A percentile compares a stretch with the other conserved stretches of the same genome.
Evolutionary conservation across 2,797 vertebrate species (phyloP).

Genomic region (Sebastes taczanowskii): DNA sequence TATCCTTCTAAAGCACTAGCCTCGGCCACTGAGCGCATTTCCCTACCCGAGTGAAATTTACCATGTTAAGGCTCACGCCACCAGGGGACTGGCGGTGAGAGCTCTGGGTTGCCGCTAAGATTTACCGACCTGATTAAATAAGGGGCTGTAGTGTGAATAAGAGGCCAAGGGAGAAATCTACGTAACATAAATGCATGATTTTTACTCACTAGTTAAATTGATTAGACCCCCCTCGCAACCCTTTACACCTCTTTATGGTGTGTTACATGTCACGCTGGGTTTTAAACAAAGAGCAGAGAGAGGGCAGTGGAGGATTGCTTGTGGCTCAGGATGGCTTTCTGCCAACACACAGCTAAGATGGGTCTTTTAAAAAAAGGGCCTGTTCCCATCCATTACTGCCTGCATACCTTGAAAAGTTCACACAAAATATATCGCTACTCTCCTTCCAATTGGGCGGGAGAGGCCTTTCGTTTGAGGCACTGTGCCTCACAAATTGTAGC

Average conservation of each 20-base stretch:
- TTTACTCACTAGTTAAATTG: conserved; percentile 68
- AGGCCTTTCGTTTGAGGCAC: conserved; percentile 50
- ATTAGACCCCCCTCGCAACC: conserved; percentile 48
- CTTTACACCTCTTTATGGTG: conserved; percentile 61
- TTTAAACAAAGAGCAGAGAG: conserved; percentile 74
- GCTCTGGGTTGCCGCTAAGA: conserved; percentile 65
- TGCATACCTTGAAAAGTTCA: conserved; percentile 69
- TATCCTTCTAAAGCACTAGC: conserved; percentile 75
- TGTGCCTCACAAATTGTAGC: conserved; percentile 11
- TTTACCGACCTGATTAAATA: conserved; percentile 84
- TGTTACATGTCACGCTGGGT: conserved; percentile 67
- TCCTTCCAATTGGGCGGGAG: conserved; percentile 21
- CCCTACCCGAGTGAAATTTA: conserved; percentile 81
- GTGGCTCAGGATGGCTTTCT: conserved; percentile 61
- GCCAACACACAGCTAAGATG: conserved; percentile 57
- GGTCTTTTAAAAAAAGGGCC: conserved; percentile 49
- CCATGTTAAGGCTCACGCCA: conserved; percentile 78
- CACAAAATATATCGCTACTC: conserved; percentile 47
- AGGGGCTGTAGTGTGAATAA: conserved; percentile 75
- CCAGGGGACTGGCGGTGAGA: conserved; percentile 70
- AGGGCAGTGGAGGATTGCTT: conserved; percentile 69
- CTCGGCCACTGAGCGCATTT: conserved; percentile 74
- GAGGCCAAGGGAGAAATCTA: conserved; percentile 72
- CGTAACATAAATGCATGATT: conserved; percentile 61
- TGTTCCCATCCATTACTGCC: conserved; percentile 61